These are phyloP conservation scores for Sorex fumeus DNA, from an alignment of 2,113 vertebrate genomes.

Conservation along the genomic window DNA sequence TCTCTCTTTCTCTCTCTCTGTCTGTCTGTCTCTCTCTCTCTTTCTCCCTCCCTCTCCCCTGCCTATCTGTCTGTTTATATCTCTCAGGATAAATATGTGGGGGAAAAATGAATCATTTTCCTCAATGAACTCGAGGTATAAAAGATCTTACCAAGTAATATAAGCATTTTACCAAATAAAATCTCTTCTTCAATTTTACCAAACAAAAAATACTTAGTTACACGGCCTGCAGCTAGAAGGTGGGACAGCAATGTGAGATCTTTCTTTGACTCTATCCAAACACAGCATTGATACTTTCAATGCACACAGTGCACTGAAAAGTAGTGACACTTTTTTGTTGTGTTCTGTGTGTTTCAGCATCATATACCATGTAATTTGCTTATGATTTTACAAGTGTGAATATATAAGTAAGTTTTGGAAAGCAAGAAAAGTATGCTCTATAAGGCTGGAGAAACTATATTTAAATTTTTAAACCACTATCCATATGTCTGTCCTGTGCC, in stretches of 20 bases:
- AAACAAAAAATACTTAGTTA: slow-evolving; percentile 66
- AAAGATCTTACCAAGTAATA: slow-evolving; percentile 32
- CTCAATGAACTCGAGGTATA: slow-evolving; percentile 53
- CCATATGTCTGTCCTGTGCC: slow-evolving; percentile 52
- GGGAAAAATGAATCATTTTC: slow-evolving; percentile 19
- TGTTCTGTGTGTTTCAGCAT: slow-evolving; percentile 52
- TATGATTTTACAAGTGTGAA: slow-evolving; percentile 55
- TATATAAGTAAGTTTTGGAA: slow-evolving; percentile 37
- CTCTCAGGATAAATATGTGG: background rate
- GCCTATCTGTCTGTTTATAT: too few species aligned
- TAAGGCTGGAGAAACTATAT: slow-evolving; percentile 66
- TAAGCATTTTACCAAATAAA: slow-evolving; percentile 15
- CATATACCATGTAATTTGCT: slow-evolving; percentile 67
- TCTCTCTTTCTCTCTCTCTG: too few species aligned
- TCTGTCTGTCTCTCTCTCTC: too few species aligned
- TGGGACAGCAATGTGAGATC: slow-evolving; percentile 46
- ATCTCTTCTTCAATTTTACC: slow-evolving; percentile 66
- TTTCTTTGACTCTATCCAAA: slow-evolving; percentile 29
- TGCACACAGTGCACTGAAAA: slow-evolving; percentile 70
- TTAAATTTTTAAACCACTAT: slow-evolving; percentile 72
- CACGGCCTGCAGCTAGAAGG: slow-evolving; percentile 20
- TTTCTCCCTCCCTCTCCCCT: too few species aligned
- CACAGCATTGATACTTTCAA: slow-evolving; percentile 52
- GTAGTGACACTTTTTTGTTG: background rate
- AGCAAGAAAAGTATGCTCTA: slow-evolving; percentile 57